Evolutionary conservation across 2,113 vertebrate genomes (phyloP).

Genomic region (Leptodactylus fuscus): DNA sequence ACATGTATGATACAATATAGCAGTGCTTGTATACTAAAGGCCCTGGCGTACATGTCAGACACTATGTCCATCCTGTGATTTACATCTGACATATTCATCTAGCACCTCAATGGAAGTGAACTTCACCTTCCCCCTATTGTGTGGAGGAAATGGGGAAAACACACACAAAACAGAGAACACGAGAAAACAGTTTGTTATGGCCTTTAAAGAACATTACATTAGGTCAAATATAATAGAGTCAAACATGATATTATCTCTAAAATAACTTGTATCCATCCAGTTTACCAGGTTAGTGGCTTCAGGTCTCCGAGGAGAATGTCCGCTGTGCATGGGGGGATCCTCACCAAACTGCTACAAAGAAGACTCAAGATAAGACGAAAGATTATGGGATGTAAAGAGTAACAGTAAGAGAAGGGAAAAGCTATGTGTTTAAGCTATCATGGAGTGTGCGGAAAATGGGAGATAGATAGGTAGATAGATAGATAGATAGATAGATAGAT

Average conservation of each 20-base stretch:
- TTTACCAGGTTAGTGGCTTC: background rate
- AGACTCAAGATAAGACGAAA: background rate
- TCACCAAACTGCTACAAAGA: background rate
- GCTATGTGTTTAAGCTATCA: background rate
- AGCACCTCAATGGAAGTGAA: constrained; percentile 21
- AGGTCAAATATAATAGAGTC: background rate
- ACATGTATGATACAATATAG: background rate
- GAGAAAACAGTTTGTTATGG: too few relatives aligned
- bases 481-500: too few relatives aligned
- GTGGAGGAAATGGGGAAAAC: background rate
- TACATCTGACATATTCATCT: constrained; percentile 29
- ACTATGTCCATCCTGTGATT: background rate
- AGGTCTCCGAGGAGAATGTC: background rate
- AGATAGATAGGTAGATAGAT: too few relatives aligned
- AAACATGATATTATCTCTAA: background rate
- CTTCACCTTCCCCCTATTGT: constrained; percentile 36
- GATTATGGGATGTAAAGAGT: background rate
- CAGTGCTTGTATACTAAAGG: background rate
- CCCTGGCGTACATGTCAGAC: background rate
- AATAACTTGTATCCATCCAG: background rate
- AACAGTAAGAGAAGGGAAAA: background rate
- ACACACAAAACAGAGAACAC: background rate
- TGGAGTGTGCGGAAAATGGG: too few relatives aligned
- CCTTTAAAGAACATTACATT: background rate
- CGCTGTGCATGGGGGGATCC: background rate